phyloP scores from a whole-genome alignment of 2,113 vertebrate genomes.

The Pseudorasbora parva region DNA sequence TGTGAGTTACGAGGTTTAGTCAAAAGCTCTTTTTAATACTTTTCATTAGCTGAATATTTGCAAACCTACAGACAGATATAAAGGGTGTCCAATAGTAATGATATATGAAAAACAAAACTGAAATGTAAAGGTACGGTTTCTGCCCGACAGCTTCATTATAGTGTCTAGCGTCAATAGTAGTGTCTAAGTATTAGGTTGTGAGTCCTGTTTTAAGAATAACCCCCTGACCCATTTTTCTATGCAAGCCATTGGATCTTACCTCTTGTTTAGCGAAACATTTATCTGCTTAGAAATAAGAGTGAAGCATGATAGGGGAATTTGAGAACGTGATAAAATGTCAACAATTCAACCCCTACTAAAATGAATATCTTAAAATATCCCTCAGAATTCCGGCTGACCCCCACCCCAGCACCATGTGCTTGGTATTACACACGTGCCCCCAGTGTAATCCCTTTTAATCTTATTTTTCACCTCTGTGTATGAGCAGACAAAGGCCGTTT shows the following conservation, averaged over 20 bases:
- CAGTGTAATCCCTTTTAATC: slow-evolving; percentile 33
- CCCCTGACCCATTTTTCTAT: background rate
- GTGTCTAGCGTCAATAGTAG: background rate
- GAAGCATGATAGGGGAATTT: background rate
- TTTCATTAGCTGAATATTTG: too few species aligned
- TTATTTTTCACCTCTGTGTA: slow-evolving; percentile 30
- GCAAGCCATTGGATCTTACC: background rate
- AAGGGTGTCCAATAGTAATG: too few species aligned
- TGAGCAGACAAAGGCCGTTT: slow-evolving; percentile 14
- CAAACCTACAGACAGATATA: too few species aligned
- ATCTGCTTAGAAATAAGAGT: background rate
- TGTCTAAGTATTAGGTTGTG: background rate
- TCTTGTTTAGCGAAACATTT: background rate
- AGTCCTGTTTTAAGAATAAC: background rate
- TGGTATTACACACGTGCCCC: slow-evolving; percentile 9
- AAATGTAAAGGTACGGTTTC: background rate
- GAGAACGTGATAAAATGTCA: slow-evolving; percentile 58
- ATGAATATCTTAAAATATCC: background rate
- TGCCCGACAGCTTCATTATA: background rate
- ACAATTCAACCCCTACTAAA: slow-evolving; percentile 33
- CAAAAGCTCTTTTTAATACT: too few species aligned
- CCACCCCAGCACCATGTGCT: slow-evolving; percentile 9
- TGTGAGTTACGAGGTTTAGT: too few species aligned
- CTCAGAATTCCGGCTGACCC: slow-evolving; percentile 8
- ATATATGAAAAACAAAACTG: too few species aligned